Evolutionary conservation across 64 coral and sea anemone genomes (phyloP).

Genomic region (Pachyseris speciosa): DNA sequence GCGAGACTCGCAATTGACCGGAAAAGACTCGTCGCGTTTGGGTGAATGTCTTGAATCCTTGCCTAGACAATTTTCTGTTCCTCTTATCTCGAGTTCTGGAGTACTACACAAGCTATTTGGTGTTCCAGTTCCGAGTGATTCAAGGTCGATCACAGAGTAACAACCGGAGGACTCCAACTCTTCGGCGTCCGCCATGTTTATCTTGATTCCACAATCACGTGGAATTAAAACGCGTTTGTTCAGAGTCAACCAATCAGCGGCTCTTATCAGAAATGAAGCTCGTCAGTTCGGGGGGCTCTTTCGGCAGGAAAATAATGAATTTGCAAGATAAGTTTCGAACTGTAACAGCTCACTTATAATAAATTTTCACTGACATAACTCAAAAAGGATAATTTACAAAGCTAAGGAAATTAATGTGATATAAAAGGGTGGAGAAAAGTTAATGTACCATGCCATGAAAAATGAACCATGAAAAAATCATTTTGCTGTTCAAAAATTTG

Average conservation of each 20-base stretch:
- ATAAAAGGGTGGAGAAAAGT: too few relatives aligned
- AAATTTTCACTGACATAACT: too few relatives aligned
- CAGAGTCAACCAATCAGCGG: neutral
- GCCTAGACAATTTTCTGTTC: neutral
- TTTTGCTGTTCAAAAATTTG: too few relatives aligned
- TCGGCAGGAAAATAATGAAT: too few relatives aligned
- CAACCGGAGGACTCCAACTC: conserved; percentile 3
- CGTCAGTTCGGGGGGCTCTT: too few relatives aligned
- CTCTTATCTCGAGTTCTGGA: conserved; percentile 28
- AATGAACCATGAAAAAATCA: too few relatives aligned
- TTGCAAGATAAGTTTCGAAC: too few relatives aligned
- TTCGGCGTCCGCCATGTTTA: conserved; percentile 41
- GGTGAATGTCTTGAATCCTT: neutral
- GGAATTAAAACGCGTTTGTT: conserved; percentile 48
- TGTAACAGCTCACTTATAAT: too few relatives aligned
- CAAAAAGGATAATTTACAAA: too few relatives aligned
- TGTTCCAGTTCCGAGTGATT: conserved; percentile 16
- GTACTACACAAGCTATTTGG: conserved; percentile 45
- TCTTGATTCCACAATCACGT: conserved; percentile 15
- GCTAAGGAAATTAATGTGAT: too few relatives aligned
- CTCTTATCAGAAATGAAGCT: too few relatives aligned
- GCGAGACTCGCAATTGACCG: neutral
- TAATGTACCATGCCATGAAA: too few relatives aligned
- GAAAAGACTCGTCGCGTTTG: neutral
- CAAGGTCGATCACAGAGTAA: conserved; percentile 21